Evolutionary conservation across 2,797 vertebrate genomes (phyloP), one percentile per base, ranked within the genome.

Genomic region (Tenualosa ilisha): DNA sequence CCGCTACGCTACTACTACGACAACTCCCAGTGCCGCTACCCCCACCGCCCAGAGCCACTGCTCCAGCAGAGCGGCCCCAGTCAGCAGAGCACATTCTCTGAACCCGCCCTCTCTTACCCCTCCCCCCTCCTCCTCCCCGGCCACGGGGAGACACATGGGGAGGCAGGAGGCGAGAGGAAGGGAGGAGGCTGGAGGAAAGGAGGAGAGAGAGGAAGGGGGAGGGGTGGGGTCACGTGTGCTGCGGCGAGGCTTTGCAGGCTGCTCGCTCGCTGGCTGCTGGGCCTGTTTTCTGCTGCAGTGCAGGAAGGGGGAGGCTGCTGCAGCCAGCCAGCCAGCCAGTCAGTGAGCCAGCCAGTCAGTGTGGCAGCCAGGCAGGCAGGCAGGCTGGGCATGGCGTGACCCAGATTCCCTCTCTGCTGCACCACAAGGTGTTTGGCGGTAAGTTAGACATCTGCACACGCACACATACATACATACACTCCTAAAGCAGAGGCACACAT

Each of bases 401-500:
- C 95, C 94, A 95, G 91, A 94, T 96, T 93, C 83, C 7, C 37
- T 83, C 88, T 85, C 56, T 88, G 93, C 91, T 91, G 89, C 75
- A 92, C 91, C 94, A 94, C 90, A 85, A 84, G 83, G 89, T 51
- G 94, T 95, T 95, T 94, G 94, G 89, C 53, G 89, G 91, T 86
- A 68, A 63, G 87, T 89, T 87, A 89, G 91, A 17, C 12, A 72
- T 72, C 26, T 31, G 26, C 63, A 37, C 31, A 20, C 15, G 31
- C 11, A 83, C 43, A 24, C 59, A 61, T 0, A 61, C 22, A 61
- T 3, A n/a, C 59, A 24, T 12, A 0, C 2, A 59, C 56, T 22
- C 56, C 6, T 0, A 61, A 13, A 61, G 8, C 20, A 61, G 12
- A 63, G 31, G 50, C 12, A 84, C 83, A 49, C 24, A 81, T 20